Percentiles rank a stretch among this genome's conserved stretches.
Evolutionary conservation across 2,888 invertebrate species (phyloP).

Genomic region (Anoplius nigerrimus): DNA sequence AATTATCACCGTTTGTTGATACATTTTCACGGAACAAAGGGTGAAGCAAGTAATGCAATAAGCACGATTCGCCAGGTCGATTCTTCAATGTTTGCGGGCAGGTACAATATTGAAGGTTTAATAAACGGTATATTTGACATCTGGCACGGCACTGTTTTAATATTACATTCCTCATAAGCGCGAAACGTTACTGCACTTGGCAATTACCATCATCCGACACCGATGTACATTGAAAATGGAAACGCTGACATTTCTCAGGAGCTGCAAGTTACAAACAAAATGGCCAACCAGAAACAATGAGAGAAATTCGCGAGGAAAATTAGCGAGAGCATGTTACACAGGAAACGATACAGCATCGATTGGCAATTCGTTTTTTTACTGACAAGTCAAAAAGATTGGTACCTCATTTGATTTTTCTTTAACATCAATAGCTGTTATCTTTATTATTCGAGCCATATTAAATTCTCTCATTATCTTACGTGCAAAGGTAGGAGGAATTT

Average conservation of each 20-base stretch:
- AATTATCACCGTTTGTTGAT: too few species aligned
- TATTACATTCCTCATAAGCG: neutral
- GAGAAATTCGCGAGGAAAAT: neutral
- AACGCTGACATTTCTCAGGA: too few species aligned
- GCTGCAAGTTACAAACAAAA: too few species aligned
- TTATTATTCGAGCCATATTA: neutral
- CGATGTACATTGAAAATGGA: too few species aligned
- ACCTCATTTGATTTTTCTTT: neutral
- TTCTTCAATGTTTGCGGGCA: too few species aligned
- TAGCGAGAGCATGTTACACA: neutral
- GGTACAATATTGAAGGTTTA: too few species aligned
- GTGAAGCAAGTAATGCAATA: too few species aligned
- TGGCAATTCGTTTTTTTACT: conserved; percentile 23
- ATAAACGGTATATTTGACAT: too few species aligned
- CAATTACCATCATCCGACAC: neutral
- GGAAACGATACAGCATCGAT: conserved; percentile 26
- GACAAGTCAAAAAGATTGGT: neutral
- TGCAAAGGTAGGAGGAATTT: too few species aligned
- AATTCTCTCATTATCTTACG: neutral
- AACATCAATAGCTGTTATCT: conserved; percentile 5
- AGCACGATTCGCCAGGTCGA: too few species aligned
- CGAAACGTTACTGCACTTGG: neutral
- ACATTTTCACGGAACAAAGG: too few species aligned
- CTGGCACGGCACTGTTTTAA: too few species aligned
- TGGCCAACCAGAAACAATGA: neutral